Evolutionary conservation across 1,140 invertebrate species (phyloP).

Genomic region (Glomeris maerens): DNA sequence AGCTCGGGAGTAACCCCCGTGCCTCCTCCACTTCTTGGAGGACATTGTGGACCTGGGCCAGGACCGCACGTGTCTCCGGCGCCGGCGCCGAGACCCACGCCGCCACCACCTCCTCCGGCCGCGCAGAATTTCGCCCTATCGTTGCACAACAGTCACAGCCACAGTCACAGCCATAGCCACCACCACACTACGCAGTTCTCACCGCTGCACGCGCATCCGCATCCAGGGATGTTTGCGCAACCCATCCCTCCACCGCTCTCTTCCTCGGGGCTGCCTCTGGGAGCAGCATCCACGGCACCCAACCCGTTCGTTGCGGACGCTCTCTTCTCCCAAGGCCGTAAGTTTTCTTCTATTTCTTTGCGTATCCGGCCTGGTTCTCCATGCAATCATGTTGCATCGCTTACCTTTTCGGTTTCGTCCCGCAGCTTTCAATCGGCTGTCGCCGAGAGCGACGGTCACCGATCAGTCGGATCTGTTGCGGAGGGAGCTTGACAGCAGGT

Average conservation of each 20-base stretch:
- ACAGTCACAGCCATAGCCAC: slow-evolving; percentile 10
- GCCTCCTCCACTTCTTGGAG: not conserved
- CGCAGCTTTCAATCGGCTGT: too few species aligned
- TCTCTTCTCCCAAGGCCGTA: slow-evolving; percentile 61
- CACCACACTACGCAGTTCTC: slow-evolving; percentile 31
- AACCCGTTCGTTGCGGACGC: slow-evolving; percentile 75
- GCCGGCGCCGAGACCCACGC: slow-evolving; percentile 10
- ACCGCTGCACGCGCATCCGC: slow-evolving; percentile 42
- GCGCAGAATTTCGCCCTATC: slow-evolving; percentile 4
- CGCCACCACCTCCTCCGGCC: slow-evolving; percentile 1
- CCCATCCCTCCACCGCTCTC: slow-evolving; percentile 28
- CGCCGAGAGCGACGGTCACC: too few species aligned
- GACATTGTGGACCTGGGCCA: too few species aligned
- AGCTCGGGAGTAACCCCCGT: not conserved
- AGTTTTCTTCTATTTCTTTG: not conserved
- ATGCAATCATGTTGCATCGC: slow-evolving; percentile 1
- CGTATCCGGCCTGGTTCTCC: slow-evolving; percentile 2
- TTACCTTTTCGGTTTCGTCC: too few species aligned
- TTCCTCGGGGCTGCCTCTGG: slow-evolving; percentile 35
- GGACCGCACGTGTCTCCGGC: slow-evolving; percentile 7
- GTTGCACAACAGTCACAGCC: slow-evolving; percentile 15
- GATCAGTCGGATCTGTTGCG: slow-evolving; percentile 56
- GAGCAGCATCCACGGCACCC: slow-evolving; percentile 41
- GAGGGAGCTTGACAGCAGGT: slow-evolving; percentile 77
- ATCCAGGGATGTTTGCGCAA: slow-evolving; percentile 28